Percentiles rank a stretch among this genome's conserved stretches.
These are phyloP conservation scores for Allophyes oxyacanthae DNA, from an alignment of 2,888 invertebrate species.

Conservation along the genomic window DNA sequence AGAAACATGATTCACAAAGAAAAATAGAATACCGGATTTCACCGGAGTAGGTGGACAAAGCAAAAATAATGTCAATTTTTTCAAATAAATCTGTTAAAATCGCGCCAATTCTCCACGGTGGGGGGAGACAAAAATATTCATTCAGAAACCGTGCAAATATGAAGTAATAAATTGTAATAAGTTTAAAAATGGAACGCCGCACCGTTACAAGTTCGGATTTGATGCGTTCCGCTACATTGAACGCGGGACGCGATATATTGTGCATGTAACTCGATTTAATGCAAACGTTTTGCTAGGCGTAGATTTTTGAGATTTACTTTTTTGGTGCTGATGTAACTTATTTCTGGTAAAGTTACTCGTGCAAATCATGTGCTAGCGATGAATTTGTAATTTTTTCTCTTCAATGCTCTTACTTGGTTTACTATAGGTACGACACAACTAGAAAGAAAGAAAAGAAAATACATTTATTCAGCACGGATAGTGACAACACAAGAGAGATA, in stretches of 20 bases:
- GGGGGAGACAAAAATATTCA: slow-evolving; percentile 68
- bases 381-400: too few species aligned
- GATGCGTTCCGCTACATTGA: slow-evolving; percentile 86
- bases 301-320: slow-evolving; percentile 1
- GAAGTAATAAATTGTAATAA: slow-evolving; percentile 78
- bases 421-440: too few species aligned
- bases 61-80: slow-evolving; percentile 43
- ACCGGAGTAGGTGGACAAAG: slow-evolving; percentile 22
- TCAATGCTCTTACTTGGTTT: too few species aligned
- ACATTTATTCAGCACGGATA: too few species aligned
- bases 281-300: slow-evolving; percentile 50
- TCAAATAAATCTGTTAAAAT: slow-evolving; percentile 56
- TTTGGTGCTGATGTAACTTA: slow-evolving; percentile 16
- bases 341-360: slow-evolving; percentile 12
- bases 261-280: slow-evolving; percentile 80
- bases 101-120: slow-evolving; percentile 66
- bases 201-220: slow-evolving; percentile 66
- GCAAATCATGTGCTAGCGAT: background rate
- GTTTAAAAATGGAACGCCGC: slow-evolving; percentile 75
- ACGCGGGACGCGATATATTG: slow-evolving; percentile 77
- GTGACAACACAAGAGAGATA: too few species aligned
- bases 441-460: too few species aligned
- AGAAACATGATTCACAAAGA: background rate
- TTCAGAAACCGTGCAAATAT: slow-evolving; percentile 70
- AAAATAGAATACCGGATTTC: background rate